Conservation (phyloP, 2,113 vertebrate genomes). For the Asarcornis scutulata region DNA sequence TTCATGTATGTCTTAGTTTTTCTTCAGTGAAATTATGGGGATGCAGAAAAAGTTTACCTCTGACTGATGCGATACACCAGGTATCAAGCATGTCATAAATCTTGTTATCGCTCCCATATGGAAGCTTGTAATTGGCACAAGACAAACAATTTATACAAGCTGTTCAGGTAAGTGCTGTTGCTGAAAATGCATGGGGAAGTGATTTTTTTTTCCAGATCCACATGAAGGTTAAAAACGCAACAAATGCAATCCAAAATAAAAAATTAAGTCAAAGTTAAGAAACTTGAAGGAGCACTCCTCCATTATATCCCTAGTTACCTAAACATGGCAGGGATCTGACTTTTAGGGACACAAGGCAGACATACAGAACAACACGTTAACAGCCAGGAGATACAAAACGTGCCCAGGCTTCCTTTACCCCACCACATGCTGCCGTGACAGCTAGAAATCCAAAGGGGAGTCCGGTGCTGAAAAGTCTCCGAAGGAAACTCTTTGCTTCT, state of each 20-base stretch:
- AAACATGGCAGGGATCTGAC: neutral
- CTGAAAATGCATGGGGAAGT: neutral
- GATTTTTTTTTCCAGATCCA: neutral
- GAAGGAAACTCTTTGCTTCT: constrained; percentile 48
- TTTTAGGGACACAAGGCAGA: neutral
- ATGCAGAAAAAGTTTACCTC: neutral
- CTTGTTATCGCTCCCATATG: neutral
- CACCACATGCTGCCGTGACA: rapidly evolving
- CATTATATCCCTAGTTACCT: neutral
- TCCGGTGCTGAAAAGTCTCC: neutral
- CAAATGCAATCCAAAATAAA: neutral
- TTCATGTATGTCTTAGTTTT: neutral
- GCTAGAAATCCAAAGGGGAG: neutral
- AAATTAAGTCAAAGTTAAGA: neutral
- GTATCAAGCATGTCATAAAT: neutral
- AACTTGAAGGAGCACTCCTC: neutral
- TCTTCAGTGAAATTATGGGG: neutral
- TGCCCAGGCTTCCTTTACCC: neutral
- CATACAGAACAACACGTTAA: neutral
- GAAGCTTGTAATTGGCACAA: neutral
- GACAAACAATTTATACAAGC: neutral
- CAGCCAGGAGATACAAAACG: neutral
- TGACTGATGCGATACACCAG: neutral
- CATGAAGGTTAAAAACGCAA: neutral
- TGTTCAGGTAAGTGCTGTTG: neutral